A percentile compares a stretch with the other conserved stretches of the same genome.
Evolutionary conservation across 2,113 vertebrate genomes (phyloP).

Genomic region (Ciconia boyciana): DNA sequence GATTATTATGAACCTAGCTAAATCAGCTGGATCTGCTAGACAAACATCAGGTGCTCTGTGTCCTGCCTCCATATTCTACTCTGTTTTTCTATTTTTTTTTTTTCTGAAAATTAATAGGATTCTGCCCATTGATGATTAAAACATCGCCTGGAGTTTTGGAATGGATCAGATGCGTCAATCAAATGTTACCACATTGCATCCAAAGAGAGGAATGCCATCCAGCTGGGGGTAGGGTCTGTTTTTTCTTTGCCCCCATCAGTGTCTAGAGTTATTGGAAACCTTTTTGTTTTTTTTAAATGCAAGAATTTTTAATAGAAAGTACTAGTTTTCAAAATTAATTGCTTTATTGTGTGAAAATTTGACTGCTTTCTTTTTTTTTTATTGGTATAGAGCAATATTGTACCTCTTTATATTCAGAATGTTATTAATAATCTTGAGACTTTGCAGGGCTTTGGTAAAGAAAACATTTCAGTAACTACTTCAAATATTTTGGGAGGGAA

Average conservation of each 20-base stretch:
- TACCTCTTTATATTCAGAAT: neutral
- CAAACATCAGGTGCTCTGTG: neutral
- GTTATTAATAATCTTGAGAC: constrained; percentile 5
- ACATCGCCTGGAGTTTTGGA: constrained; percentile 42
- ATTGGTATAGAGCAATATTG: neutral
- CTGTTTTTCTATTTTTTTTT: constrained; percentile 21
- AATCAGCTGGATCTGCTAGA: neutral
- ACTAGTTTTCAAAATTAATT: neutral
- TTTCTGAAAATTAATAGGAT: constrained; percentile 25
- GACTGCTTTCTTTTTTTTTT: neutral
- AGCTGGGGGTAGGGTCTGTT: constrained; percentile 52
- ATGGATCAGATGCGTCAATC: constrained; percentile 56
- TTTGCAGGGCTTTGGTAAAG: constrained; percentile 16
- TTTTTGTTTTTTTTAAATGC: neutral
- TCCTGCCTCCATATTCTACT: constrained; percentile 45
- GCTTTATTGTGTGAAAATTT: neutral
- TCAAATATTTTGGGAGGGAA: constrained; percentile 3
- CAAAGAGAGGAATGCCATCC: constrained; percentile 64
- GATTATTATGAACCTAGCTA: neutral
- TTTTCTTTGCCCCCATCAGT: constrained; percentile 20
- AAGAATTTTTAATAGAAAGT: neutral
- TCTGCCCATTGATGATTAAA: constrained; percentile 54
- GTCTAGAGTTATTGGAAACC: neutral
- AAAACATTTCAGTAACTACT: constrained; percentile 18
- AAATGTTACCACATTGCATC: constrained; percentile 45